Percentiles rank a stretch among this genome's conserved stretches.
Evolutionary conservation across 2,888 invertebrate genomes (phyloP).

Genomic region (Leptinotarsa juncta): DNA sequence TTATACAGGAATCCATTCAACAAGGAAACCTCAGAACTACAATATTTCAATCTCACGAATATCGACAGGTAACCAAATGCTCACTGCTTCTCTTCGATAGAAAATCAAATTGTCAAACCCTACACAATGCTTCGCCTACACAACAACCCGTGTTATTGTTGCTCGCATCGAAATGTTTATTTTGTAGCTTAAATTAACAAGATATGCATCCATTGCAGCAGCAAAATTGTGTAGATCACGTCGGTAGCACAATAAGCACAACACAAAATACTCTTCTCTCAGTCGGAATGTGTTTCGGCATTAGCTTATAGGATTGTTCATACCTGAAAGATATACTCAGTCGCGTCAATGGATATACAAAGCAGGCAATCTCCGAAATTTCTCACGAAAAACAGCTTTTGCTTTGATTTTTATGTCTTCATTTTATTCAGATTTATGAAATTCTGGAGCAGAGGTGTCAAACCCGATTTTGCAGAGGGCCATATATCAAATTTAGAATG

Average conservation of each 20-base stretch:
- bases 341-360: neutral
- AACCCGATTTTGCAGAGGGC: too few relatives aligned
- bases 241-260: constrained; percentile 29
- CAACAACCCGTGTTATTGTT: constrained; percentile 20
- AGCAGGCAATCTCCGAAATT: too few relatives aligned
- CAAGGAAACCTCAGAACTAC: too few relatives aligned
- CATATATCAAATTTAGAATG: too few relatives aligned
- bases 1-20: too few relatives aligned
- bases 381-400: too few relatives aligned
- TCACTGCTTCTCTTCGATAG: neutral
- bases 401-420: too few relatives aligned
- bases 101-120: constrained; percentile 2
- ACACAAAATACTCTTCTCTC: constrained; percentile 27
- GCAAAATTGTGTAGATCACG: constrained; percentile 30
- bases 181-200: constrained; percentile 25
- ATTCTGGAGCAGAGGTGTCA: too few relatives aligned
- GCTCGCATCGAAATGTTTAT: constrained; percentile 28
- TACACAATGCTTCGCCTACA: neutral
- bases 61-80: too few relatives aligned
- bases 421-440: too few relatives aligned
- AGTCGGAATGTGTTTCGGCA: constrained; percentile 32
- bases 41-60: too few relatives aligned
- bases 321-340: neutral
- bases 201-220: constrained; percentile 24
- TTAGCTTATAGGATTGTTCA: constrained; percentile 21